Percentiles rank a stretch among this genome's conserved stretches.
Conservation (phyloP, 2,888 invertebrate genomes). For the Ophion ellenae region DNA sequence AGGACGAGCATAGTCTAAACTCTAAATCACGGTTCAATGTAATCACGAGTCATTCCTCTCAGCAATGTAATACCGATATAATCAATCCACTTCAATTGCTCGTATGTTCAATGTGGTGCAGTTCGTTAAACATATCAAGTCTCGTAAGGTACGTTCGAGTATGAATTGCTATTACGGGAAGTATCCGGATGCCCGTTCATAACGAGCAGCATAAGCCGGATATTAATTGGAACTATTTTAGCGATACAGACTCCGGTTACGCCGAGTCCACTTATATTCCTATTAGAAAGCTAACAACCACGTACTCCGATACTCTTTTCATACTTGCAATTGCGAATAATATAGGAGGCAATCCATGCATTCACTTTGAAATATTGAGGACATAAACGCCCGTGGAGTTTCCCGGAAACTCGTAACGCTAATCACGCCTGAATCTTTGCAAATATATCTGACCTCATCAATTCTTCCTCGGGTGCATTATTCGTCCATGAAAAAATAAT, state of each 20-base stretch:
- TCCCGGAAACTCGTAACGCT: slow-evolving; percentile 42
- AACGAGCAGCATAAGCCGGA: slow-evolving; percentile 18
- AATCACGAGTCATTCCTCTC: not conserved
- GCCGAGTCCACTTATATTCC: slow-evolving; percentile 42
- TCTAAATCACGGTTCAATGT: not conserved
- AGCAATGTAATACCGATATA: not conserved
- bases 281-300: slow-evolving; percentile 57
- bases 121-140: slow-evolving; percentile 13
- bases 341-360: slow-evolving; percentile 22
- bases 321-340: not conserved
- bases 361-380: slow-evolving; percentile 25
- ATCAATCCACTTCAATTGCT: slow-evolving; percentile 15
- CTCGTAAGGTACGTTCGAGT: not conserved
- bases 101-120: not conserved
- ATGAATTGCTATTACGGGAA: slow-evolving; percentile 4
- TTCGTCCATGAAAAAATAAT: too few species aligned
- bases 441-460: slow-evolving; percentile 15
- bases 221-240: slow-evolving; percentile 51
- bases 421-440: slow-evolving; percentile 3
- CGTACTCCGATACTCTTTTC: slow-evolving; percentile 1
- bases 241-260: slow-evolving; percentile 23
- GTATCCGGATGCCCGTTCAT: slow-evolving; percentile 28
- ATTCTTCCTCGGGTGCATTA: slow-evolving; percentile 6
- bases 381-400: slow-evolving; percentile 3
- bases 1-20: not conserved